Conservation (phyloP, 2,113 vertebrate species). For the Periophthalmodon schlosseri region DNA sequence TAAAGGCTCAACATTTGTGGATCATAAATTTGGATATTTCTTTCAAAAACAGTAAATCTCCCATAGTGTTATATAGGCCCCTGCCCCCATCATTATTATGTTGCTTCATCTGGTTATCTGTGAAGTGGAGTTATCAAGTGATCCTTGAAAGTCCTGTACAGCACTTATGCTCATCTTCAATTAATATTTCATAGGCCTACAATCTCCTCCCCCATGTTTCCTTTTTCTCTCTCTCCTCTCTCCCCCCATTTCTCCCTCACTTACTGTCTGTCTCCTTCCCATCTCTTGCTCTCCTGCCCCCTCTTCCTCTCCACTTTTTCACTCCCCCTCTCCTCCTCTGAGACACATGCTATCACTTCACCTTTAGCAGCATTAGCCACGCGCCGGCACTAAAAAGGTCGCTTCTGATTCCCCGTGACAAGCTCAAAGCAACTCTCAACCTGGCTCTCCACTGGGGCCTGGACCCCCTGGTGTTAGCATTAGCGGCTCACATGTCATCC, state of each 20-base stretch:
- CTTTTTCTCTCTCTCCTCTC: neutral
- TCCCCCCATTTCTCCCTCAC: neutral
- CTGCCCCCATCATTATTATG: no score
- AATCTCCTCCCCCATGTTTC: no score
- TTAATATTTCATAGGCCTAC: no score
- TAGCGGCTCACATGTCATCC: conserved; percentile 63
- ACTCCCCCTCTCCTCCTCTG: conserved; percentile 38
- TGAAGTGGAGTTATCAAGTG: no score
- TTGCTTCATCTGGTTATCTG: no score
- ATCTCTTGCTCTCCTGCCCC: conserved; percentile 15
- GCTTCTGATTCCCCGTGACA: conserved; percentile 77
- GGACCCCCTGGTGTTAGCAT: conserved; percentile 58
- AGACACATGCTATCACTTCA: conserved; percentile 62
- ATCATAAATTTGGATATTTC: no score
- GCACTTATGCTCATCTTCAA: no score
- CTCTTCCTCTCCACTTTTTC: conserved; percentile 20
- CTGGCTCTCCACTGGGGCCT: conserved; percentile 60
- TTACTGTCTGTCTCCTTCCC: no score
- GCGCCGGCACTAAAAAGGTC: conserved; percentile 54
- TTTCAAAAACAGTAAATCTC: no score
- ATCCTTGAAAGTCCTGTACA: no score
- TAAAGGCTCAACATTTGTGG: no score
- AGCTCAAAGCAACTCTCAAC: conserved; percentile 68
- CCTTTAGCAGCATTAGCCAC: conserved; percentile 21
- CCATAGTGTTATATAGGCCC: no score